Base-by-base conservation (phyloP, 1,140 invertebrate genomes). In the Trissolcus basalis region DNA sequence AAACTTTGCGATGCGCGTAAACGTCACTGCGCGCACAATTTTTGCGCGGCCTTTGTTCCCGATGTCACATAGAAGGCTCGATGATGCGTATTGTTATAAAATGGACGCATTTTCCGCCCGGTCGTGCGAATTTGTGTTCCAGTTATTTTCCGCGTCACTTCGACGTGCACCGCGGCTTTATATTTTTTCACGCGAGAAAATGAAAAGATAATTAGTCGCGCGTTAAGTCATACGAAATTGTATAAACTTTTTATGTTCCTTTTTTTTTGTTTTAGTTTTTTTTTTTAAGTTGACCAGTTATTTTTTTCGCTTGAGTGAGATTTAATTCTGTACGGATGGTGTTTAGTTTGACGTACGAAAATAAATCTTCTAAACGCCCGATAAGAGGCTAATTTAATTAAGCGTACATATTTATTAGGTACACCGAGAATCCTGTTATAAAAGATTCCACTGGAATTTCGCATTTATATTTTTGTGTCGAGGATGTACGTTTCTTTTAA, bases 311-410 rank as follows among this genome's bases (percentile, higher is more conserved):
- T 55, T 16, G 13, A 10, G 48, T 35, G 33, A 32, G 48, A 39
- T 53, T 68, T 27, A 53, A 68, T 69, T 69, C 47, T 6, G 14
- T 43, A 50, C 47, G 11, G 13, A 27, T 48, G 32, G 35, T 54
- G 39, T 69, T 47, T 39, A 60, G 59, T 43, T 60, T 35, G 19
- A 58, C 12, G 12, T 10, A 43, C 5, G 39, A 33, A 43, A 16
- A 61, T 70, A 70, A 61, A 70, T 61, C 67, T 69, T 60, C 53
- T 69, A 60, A 47, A 60, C 65, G 48, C 65, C 43, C 60, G 50
- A 55, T 55, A 60, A 69, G 35, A 11, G 19, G 41, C 1, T 55
- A 48, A 55, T 70, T 55, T 43, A 61, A 56, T 70, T 70, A 61
- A 43, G 51, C 51, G 36, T 15, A 41, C 44, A 50, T 70, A 50